Base-by-base conservation (phyloP, 1,140 invertebrate genomes). In the Trinorchestia longiramus region DNA sequence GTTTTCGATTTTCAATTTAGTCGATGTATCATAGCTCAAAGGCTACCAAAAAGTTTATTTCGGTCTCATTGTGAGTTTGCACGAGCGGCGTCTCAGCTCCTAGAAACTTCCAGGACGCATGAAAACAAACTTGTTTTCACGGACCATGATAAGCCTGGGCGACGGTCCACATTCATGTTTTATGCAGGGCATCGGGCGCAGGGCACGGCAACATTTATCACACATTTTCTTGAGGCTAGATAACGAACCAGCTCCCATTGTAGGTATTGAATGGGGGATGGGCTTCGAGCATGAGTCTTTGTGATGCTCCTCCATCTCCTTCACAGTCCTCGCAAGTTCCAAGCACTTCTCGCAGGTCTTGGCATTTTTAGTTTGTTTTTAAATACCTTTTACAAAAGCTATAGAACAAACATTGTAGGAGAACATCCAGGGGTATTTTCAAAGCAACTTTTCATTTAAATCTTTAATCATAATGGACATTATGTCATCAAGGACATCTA, bases 191-290 rank as follows among this genome's bases (percentile, higher is more conserved):
- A 90, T 90, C 43, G 41, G 11, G 88, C 15, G n/a, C 88, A 15
- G 88, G 43, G 42, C 88, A 90, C 88, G 11, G 43, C 41, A 90
- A 42, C 43, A 43, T 90, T 90, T 90, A 90, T 90, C 88, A 90
- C n/a, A 41, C 41, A 43, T 90, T 90, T 90, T 90, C 88, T 41
- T 0, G 88, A 28, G 88, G 88, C 88, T 90, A 42, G 88, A 90
- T 90, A 90, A 90, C 88, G 88, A 90, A 90, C 43, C 88, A 90
- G 88, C 88, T 90, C 41, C 88, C 41, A 90, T 90, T 43, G 88
- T 90, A 17, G 62, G 11, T 77, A 77, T 77, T 77, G 62, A 77
- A 77, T 77, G 62, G 88, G 43, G n/a, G 88, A 90, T 42, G 88
- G 88, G 88, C 88, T 15, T 41, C 41, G 88, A 77, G 62, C 62